Percentiles rank a stretch among this genome's conserved stretches.
phyloP scores from a whole-genome alignment of 2,797 vertebrate genomes.

The Coranthus polyacanthus region DNA sequence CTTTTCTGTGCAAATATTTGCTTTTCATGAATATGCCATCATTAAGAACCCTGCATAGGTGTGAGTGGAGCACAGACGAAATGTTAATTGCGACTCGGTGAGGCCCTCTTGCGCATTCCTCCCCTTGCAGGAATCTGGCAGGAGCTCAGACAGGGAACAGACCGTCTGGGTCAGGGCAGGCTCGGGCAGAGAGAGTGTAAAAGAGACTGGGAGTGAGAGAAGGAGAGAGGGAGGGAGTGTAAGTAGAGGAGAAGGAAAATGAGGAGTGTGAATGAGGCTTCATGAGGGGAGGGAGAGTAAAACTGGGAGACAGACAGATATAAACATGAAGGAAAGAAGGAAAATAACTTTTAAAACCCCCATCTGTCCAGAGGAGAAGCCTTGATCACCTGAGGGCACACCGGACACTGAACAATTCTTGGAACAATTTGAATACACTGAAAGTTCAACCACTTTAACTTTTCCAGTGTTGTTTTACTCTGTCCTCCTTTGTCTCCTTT shows the following conservation, averaged over 20 bases:
- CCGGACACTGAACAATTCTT: slow-evolving; percentile 14
- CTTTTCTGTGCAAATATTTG: slow-evolving; percentile 81
- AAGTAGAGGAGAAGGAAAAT: slow-evolving; percentile 9
- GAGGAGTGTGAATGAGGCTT: slow-evolving; percentile 8
- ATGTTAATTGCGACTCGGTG: slow-evolving; percentile 78
- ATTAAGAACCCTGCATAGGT: slow-evolving; percentile 74
- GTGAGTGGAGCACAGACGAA: slow-evolving; percentile 65
- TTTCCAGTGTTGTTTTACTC: slow-evolving; percentile 41
- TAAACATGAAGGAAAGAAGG: slow-evolving; percentile 15
- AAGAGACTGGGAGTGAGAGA: slow-evolving; percentile 39
- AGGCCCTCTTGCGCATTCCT: slow-evolving; percentile 76
- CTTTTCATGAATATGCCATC: slow-evolving; percentile 77
- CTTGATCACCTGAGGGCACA: slow-evolving; percentile 18
- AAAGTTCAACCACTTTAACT: slow-evolving; percentile 8
- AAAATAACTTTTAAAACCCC: slow-evolving; percentile 20
- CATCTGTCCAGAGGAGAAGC: background rate
- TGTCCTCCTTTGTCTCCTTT: slow-evolving; percentile 31
- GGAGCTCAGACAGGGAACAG: slow-evolving; percentile 76
- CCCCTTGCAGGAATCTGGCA: slow-evolving; percentile 78
- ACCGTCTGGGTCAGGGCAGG: slow-evolving; percentile 78
- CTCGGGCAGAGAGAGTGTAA: slow-evolving; percentile 49
- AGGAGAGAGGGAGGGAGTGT: slow-evolving; percentile 10
- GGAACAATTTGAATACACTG: slow-evolving; percentile 9
- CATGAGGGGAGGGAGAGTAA: slow-evolving; percentile 2
- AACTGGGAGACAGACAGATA: slow-evolving; percentile 18